phyloP scores from a whole-genome alignment of 2,888 invertebrate genomes.

The Luffia ferchaultella region DNA sequence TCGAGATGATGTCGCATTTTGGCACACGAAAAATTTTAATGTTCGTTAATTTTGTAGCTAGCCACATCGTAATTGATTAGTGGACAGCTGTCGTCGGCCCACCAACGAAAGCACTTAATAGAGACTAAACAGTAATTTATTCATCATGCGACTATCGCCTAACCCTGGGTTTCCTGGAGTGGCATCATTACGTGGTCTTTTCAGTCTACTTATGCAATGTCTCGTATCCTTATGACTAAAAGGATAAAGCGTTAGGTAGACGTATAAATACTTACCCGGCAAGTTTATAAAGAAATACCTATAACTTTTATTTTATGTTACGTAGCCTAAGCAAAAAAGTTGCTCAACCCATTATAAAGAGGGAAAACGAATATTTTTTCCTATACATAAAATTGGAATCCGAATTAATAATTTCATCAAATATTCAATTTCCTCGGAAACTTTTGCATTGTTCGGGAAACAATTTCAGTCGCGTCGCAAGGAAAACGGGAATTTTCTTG shows the following conservation, averaged over 20 bases:
- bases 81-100: conserved; percentile 36
- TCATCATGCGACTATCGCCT: too few species aligned
- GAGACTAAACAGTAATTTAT: background rate
- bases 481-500: background rate
- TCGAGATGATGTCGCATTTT: conserved; percentile 47
- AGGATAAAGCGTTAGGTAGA: too few species aligned
- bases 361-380: conserved; percentile 26
- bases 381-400: conserved; percentile 32
- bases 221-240: too few species aligned
- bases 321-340: background rate
- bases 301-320: too few species aligned
- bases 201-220: too few species aligned
- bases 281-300: too few species aligned
- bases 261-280: too few species aligned
- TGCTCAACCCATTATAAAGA: background rate
- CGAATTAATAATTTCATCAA: conserved; percentile 11
- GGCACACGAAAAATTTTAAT: conserved; percentile 49
- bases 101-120: background rate
- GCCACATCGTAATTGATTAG: conserved; percentile 54
- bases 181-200: too few species aligned
- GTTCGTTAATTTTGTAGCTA: conserved; percentile 51
- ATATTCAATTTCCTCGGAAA: conserved; percentile 9
- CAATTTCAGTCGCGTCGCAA: background rate
- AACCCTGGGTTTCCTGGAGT: too few species aligned
- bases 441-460: background rate